Conservation (phyloP, 2,797 vertebrate species). For the Falco naumanni region DNA sequence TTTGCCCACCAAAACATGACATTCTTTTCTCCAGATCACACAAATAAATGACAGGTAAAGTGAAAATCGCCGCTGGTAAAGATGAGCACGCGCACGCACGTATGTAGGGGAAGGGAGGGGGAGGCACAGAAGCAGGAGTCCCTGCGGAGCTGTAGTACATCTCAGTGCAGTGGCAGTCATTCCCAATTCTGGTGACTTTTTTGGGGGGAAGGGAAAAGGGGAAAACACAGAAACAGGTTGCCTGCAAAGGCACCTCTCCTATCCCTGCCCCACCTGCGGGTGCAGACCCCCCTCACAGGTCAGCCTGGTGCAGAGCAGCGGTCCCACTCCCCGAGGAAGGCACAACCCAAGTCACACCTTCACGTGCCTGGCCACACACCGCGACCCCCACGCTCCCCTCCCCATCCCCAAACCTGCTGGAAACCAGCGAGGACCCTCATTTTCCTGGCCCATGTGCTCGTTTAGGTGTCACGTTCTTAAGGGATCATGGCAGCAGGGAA, state of each 20-base stretch:
- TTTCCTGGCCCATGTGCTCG: not conserved
- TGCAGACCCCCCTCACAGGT: not conserved
- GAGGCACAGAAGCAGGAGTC: not conserved
- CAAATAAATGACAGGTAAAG: not conserved
- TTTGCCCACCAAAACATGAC: not conserved
- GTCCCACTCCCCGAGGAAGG: not conserved
- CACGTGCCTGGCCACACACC: not conserved
- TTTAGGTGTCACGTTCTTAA: not conserved
- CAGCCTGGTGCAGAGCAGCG: not conserved
- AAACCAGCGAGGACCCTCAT: not conserved
- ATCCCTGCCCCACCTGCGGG: not conserved
- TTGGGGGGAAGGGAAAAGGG: fast-evolving
- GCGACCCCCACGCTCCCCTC: not conserved
- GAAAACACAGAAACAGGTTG: not conserved
- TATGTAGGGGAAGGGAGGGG: not conserved
- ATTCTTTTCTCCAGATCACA: not conserved
- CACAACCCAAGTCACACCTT: not conserved
- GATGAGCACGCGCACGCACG: fast-evolving
- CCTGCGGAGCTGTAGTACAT: not conserved
- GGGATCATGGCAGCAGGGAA: conserved; percentile 10
- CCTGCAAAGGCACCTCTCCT: not conserved
- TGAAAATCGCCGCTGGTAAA: not conserved
- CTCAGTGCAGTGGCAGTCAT: not conserved
- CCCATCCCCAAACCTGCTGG: not conserved
- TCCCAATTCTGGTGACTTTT: not conserved